Conservation (phyloP, 2,888 invertebrate genomes). For the Philopedon plagiatum region DNA sequence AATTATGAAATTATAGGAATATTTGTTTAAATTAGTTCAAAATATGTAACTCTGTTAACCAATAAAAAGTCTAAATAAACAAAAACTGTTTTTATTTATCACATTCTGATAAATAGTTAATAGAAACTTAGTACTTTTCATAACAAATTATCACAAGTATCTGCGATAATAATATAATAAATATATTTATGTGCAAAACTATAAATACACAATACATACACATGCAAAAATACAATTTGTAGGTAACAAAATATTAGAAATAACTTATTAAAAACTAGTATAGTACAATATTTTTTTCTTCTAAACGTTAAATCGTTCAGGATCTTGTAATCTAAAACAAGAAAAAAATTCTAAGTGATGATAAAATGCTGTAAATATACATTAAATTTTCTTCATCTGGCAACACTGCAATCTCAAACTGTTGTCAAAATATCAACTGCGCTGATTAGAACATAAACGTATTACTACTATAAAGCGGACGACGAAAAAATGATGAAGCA, state of each 20-base stretch:
- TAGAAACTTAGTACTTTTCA: neutral
- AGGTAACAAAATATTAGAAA: slow-evolving; percentile 16
- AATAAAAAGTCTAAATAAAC: too few relatives aligned
- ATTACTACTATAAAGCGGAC: too few relatives aligned
- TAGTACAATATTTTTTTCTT: neutral
- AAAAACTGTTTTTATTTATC: neutral
- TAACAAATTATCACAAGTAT: neutral
- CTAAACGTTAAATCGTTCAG: slow-evolving; percentile 52
- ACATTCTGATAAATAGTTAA: neutral
- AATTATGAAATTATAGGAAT: too few relatives aligned
- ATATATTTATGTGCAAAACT: neutral
- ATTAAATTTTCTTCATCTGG: too few relatives aligned
- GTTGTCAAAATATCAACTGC: too few relatives aligned
- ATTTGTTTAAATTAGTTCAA: too few relatives aligned
- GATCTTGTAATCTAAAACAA: slow-evolving; percentile 59
- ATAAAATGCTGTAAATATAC: too few relatives aligned
- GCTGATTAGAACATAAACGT: too few relatives aligned
- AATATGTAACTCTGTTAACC: too few relatives aligned
- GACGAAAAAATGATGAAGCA: too few relatives aligned
- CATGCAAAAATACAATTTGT: slow-evolving; percentile 11
- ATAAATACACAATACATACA: neutral
- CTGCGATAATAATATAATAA: neutral
- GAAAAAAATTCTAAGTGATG: slow-evolving; percentile 27
- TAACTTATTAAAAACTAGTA: neutral
- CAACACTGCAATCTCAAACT: too few relatives aligned